A percentile compares a stretch with the other conserved stretches of the same genome.
These are phyloP conservation scores for Capreolus pygargus DNA, from an alignment of 2,113 vertebrate genomes.

Conservation along the genomic window DNA sequence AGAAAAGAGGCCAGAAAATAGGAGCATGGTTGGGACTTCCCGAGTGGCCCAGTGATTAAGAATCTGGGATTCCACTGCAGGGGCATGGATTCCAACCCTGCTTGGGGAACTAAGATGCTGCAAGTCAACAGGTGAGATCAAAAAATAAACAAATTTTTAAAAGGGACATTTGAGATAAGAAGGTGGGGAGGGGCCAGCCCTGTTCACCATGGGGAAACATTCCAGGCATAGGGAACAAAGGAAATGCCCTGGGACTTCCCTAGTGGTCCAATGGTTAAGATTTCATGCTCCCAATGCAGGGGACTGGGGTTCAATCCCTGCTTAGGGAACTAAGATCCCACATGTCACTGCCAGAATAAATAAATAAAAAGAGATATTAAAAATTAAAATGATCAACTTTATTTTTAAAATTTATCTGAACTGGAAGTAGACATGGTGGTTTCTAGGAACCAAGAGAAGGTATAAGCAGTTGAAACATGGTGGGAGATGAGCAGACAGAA, in stretches of 20 bases:
- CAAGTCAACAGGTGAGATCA: background rate
- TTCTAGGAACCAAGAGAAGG: background rate
- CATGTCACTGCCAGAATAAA: background rate
- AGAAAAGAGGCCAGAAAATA: rapidly evolving
- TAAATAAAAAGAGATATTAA: background rate
- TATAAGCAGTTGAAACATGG: rapidly evolving
- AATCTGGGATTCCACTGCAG: background rate
- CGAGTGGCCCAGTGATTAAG: background rate
- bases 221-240: background rate
- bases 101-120: background rate
- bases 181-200: background rate
- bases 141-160: background rate
- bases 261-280: background rate
- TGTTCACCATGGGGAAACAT: background rate
- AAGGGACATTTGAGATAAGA: too few species aligned
- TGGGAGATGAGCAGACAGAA: background rate
- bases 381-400: background rate
- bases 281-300: background rate
- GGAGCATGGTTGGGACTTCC: too few species aligned
- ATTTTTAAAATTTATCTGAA: background rate
- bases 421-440: background rate
- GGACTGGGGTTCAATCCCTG: background rate
- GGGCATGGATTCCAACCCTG: background rate
- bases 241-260: background rate
- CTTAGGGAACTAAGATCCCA: background rate